Conservation (phyloP, 1,140 invertebrate species). For the Drosophila quadrilineata region DNA sequence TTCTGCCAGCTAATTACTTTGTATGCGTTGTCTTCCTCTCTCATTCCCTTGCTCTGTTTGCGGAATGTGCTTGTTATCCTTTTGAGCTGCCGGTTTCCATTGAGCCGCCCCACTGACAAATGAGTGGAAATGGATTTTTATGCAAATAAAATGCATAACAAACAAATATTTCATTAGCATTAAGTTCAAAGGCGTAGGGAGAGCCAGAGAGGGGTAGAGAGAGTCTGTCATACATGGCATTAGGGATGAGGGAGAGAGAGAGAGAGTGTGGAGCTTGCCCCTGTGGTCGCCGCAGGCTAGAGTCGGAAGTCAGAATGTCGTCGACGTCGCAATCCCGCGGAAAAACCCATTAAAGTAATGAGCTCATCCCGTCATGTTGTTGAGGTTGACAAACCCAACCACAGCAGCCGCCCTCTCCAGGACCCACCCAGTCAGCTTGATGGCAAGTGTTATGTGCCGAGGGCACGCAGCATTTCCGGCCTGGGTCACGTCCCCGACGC, state of each 20-base stretch:
- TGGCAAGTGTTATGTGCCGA: conserved; percentile 50
- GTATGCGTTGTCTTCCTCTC: too few relatives aligned
- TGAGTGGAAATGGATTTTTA: conserved; percentile 37
- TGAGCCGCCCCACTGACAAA: conserved; percentile 24
- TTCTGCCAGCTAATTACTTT: conserved; percentile 68
- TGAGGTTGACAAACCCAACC: conserved; percentile 63
- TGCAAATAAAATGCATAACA: conserved; percentile 41
- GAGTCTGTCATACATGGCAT: too few relatives aligned
- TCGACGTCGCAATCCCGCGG: neutral
- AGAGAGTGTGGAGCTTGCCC: too few relatives aligned
- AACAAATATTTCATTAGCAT: conserved; percentile 43
- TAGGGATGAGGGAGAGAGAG: too few relatives aligned
- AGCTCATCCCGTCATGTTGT: conserved; percentile 60
- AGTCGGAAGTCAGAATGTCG: conserved; percentile 1
- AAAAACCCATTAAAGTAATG: conserved; percentile 72
- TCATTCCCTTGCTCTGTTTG: conserved; percentile 17
- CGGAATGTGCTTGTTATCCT: conserved; percentile 19
- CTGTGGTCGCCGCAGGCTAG: too few relatives aligned
- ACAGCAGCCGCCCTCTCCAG: conserved; percentile 1
- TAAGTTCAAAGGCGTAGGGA: conserved; percentile 31
- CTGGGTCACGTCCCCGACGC: conserved; percentile 31
- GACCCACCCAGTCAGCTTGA: neutral
- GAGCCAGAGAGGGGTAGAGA: conserved; percentile 26
- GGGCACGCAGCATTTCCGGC: conserved; percentile 64
- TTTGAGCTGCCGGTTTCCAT: conserved; percentile 10